These are phyloP conservation scores for Camarhynchus parvulus DNA, from an alignment of 2,113 vertebrate genomes.

Conservation along the genomic window DNA sequence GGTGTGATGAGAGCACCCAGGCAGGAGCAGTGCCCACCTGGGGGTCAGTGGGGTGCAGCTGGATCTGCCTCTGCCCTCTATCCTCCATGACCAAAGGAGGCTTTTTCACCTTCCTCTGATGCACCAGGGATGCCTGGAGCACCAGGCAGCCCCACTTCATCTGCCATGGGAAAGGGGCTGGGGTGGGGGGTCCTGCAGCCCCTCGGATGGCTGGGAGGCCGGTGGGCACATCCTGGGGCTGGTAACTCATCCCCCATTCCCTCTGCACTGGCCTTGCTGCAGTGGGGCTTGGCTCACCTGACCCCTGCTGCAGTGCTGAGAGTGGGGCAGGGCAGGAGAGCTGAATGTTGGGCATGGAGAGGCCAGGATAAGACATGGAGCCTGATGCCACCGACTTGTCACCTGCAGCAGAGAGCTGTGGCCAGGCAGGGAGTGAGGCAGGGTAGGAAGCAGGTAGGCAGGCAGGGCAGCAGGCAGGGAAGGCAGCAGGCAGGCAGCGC, in stretches of 20 bases:
- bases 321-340: background rate
- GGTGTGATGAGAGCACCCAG: background rate
- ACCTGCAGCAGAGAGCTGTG: background rate
- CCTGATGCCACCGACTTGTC: background rate
- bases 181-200: background rate
- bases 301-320: fast-evolving
- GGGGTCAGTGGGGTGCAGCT: background rate
- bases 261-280: background rate
- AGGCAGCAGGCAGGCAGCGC: background rate
- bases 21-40: background rate
- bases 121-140: fast-evolving
- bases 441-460: background rate
- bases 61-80: background rate
- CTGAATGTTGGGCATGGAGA: background rate
- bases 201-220: fast-evolving
- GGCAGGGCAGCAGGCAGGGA: background rate
- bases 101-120: background rate
- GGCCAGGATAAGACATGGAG: fast-evolving
- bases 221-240: background rate
- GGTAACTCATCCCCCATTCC: background rate
- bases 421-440: background rate
- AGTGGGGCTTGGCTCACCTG: fast-evolving
- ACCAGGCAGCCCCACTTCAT: background rate
- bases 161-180: background rate
- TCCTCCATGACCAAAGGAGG: background rate